Base-by-base conservation (phyloP, 2,797 vertebrate species). In the Gila robusta region DNA sequence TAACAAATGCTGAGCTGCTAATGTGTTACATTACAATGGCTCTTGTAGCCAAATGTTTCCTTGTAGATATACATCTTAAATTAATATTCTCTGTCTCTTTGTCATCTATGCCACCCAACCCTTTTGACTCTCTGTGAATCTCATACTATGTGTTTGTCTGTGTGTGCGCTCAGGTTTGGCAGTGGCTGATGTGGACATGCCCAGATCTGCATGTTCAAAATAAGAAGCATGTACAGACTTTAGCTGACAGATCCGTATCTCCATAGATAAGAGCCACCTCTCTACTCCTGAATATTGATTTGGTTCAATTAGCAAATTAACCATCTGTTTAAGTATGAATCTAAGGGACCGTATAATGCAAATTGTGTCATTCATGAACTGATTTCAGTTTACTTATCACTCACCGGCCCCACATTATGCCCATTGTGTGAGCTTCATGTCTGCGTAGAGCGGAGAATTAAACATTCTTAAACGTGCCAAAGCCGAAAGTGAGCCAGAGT, bases 131-230 rank as follows among this genome's bases (percentile, higher is more conserved):
- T 37, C 28, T 6, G 56, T 41, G 56, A 79, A 44, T 44, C 54
- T 26, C 5, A 16, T 23, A 32, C 49, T 78, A 21, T 64, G 41
- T 84, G 62, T 81, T 67, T 69, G 59, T 83, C 32, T n/a, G 39
- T 64, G 37, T 87, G 69, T 21, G 66, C n/a, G 21, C 66, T 85
- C 10, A 28, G 39, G 44, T 82, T 52, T 82, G 73, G 78, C 70
- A 81, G 26, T 56, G 77, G 49, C 82, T 81, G 79, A 26, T 44
- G 54, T 69, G 79, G 74, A 74, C 87, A 85, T 88, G 87, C 86
- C 87, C 73, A 70, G 82, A 89, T 89, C 85, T 88, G 84, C 86
- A 79, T 5, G 47, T 64, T 85, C 47, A 35, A 79, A 82, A 83
- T 54, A 83, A 85, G 66, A 76, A 59, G 47, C 64, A 78, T 69